Evolutionary conservation across 2,113 vertebrate genomes (phyloP), one percentile per base, ranked within the genome.

Genomic region (Lontra canadensis): DNA sequence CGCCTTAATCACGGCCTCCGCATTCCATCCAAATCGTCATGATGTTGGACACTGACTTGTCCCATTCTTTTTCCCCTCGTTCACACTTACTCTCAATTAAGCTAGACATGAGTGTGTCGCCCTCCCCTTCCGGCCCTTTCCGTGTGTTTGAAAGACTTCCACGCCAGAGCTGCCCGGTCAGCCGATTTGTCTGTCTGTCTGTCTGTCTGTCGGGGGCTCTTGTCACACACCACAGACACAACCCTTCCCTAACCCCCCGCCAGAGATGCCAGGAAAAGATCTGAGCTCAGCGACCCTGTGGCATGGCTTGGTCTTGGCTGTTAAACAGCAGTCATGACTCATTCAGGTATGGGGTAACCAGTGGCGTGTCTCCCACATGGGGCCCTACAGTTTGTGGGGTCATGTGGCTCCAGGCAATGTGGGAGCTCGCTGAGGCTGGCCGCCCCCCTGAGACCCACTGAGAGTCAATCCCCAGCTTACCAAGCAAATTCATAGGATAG

Each of bases 341-440:
- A 0, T 14, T 26, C 14, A 42, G 4, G 4, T 0, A 9, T 10
- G 31, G 63, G 26, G 23, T 4, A 8, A 3, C 14, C 25, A 29
- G n/a, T 26, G 31, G 34, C 6, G 74, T 85, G 21, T 71, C 18
- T n/a, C 9, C 63, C 9, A 13, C 3, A 3, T 0, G 9, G 0
- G 18, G 63, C 31, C 42, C 26, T 29, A 15, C 18, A 26, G 39
- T 73, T 1, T 44, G 25, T 39, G 21, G 4, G 1, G 25, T 36
- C 78, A 65, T 8, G 5, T n/a, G 26, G 34, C 14, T 29, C 57
- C 11, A 17, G 52, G 10, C 31, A 57, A 1, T 3, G 21, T 9
- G 44, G 47, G 94, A 23, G 25, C 39, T 42, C 11, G 25, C 65
- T 23, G 44, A 8, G 49, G 34, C 10, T 1, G 23, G n/a, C 26